phyloP scores from a whole-genome alignment of 2,113 vertebrate species.

The Seriola rivoliana region DNA sequence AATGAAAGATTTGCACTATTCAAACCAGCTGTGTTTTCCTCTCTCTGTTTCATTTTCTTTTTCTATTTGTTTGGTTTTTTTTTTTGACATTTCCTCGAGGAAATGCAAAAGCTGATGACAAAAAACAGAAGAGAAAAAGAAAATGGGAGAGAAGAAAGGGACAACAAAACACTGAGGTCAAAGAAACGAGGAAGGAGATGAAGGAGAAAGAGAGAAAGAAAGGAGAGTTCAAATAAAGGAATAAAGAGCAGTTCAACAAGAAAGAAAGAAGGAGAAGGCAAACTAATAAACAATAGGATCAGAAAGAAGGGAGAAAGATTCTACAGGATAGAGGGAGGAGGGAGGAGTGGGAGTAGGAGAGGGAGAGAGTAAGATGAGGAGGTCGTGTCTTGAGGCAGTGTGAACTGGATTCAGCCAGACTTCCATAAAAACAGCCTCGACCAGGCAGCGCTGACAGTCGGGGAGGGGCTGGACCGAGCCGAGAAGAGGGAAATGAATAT shows the following conservation, averaged over 20 bases:
- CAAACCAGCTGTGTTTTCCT: neutral
- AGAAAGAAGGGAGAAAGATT: neutral
- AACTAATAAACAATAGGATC: neutral
- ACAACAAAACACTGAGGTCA: neutral
- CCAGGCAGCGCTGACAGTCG: constrained; percentile 9
- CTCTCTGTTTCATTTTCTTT: too few relatives aligned
- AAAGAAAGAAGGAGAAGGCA: neutral
- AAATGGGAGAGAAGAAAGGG: neutral
- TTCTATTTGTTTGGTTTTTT: neutral
- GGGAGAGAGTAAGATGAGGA: constrained; percentile 48
- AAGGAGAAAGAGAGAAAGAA: too few relatives aligned
- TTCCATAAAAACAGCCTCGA: constrained; percentile 68
- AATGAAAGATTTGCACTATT: neutral
- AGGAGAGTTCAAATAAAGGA: neutral
- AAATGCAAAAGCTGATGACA: neutral
- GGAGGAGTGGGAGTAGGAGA: neutral
- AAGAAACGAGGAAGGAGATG: neutral
- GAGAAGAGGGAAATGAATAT: constrained; percentile 24
- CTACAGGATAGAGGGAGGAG: neutral
- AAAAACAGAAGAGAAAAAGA: neutral
- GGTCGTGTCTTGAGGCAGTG: constrained; percentile 52
- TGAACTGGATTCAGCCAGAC: constrained; percentile 83
- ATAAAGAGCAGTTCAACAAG: neutral
- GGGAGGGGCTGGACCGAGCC: constrained; percentile 25
- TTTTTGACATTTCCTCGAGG: neutral